These are phyloP conservation scores for Echinarachnius parma DNA, from an alignment of 53 echinoderm and acorn worm species.

Conservation along the genomic window DNA sequence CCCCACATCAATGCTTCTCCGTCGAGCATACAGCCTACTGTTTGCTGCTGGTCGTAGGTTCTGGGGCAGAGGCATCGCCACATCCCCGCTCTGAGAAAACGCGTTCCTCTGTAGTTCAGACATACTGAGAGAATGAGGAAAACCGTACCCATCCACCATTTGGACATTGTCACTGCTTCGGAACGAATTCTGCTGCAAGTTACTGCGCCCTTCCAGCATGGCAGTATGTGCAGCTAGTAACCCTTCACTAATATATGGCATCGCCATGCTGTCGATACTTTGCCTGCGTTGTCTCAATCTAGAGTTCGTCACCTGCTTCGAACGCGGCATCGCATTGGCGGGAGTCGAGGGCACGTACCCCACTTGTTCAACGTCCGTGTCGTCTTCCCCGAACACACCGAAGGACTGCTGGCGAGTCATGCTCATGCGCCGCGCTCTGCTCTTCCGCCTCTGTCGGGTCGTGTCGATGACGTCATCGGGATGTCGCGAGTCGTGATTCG, in stretches of 20 bases:
- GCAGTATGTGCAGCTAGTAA: constrained; percentile 22
- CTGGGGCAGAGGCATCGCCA: constrained; percentile 12
- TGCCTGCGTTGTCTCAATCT: constrained; percentile 22
- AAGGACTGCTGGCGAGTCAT: constrained; percentile 25
- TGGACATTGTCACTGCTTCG: constrained; percentile 39
- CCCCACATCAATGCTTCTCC: constrained; percentile 33
- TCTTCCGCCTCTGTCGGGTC: constrained; percentile 16
- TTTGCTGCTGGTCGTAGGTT: constrained; percentile 8
- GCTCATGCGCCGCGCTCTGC: constrained; percentile 19
- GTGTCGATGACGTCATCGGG: constrained; percentile 30
- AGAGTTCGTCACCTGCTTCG: constrained; percentile 7
- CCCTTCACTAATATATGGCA: constrained; percentile 3
- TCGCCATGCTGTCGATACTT: constrained; percentile 10
- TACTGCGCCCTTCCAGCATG: constrained; percentile 17
- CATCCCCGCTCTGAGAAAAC: constrained; percentile 10
- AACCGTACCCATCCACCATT: not conserved
- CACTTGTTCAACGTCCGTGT: constrained; percentile 28
- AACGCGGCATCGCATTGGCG: constrained; percentile 29
- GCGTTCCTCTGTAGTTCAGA: constrained; percentile 10
- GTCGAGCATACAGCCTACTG: constrained; percentile 12
- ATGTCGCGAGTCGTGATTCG: not conserved
- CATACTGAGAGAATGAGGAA: constrained; percentile 13
- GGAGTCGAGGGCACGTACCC: constrained; percentile 41
- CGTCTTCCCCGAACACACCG: constrained; percentile 35
- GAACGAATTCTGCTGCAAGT: constrained; percentile 5